Evolutionary conservation across 1,140 invertebrate genomes (phyloP).

Genomic region (Nomia melanderi): DNA sequence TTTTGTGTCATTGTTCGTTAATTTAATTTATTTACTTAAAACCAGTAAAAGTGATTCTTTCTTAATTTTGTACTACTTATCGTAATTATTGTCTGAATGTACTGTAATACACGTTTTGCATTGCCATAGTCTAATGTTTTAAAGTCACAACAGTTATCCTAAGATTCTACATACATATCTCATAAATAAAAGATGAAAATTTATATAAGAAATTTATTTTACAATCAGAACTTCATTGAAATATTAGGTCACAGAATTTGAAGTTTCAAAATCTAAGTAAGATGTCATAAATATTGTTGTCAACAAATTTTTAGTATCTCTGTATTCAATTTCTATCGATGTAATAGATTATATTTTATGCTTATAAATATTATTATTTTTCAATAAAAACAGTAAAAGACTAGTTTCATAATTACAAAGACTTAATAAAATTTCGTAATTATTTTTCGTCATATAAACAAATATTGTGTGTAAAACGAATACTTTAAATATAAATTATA

Average conservation of each 20-base stretch:
- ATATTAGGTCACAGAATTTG: slow-evolving; percentile 1
- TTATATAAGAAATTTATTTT: slow-evolving; percentile 25
- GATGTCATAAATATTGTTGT: neutral
- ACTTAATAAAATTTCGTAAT: slow-evolving; percentile 7
- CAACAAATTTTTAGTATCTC: neutral
- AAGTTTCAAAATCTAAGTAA: neutral
- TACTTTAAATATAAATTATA: neutral
- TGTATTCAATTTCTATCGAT: slow-evolving; percentile 2
- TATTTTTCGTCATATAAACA: slow-evolving; percentile 4
- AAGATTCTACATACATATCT: slow-evolving; percentile 4
- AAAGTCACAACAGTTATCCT: slow-evolving; percentile 17
- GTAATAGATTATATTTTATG: neutral
- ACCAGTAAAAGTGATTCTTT: slow-evolving; percentile 6
- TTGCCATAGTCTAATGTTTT: slow-evolving; percentile 35
- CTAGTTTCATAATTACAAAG: slow-evolving; percentile 16
- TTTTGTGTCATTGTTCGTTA: slow-evolving; percentile 14
- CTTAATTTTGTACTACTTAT: slow-evolving; percentile 16
- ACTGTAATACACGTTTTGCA: slow-evolving; percentile 24
- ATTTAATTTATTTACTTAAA: slow-evolving; percentile 36
- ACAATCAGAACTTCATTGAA: slow-evolving; percentile 10
- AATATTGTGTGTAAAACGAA: neutral
- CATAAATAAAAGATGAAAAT: slow-evolving; percentile 20
- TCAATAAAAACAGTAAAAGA: neutral
- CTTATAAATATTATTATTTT: slow-evolving; percentile 4
- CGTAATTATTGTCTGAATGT: slow-evolving; percentile 3